Evolutionary conservation across 2,797 vertebrate genomes (phyloP).

Genomic region (Sebastes diploproa): DNA sequence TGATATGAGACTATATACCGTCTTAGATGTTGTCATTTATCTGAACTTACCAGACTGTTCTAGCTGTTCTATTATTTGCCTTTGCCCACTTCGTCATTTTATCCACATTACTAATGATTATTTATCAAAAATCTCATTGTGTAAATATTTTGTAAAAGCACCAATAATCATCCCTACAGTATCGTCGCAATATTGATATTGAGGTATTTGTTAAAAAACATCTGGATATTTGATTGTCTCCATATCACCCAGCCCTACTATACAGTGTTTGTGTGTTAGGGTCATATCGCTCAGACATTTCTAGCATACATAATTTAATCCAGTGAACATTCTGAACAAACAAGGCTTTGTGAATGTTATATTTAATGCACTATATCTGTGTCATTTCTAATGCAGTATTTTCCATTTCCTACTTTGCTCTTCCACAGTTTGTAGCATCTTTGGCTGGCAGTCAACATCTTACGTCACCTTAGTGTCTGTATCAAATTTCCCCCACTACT

Average conservation of each 20-base stretch:
- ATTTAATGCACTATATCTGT: neutral
- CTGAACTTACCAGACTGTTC: no score
- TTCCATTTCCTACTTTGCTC: neutral
- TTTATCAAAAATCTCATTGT: no score
- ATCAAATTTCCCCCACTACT: conserved; percentile 37
- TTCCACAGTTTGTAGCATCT: neutral
- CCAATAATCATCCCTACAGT: no score
- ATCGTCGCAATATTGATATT: no score
- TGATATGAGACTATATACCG: no score
- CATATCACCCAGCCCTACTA: neutral
- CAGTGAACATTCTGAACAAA: neutral
- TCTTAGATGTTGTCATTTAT: no score
- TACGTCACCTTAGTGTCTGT: neutral
- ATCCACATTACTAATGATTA: no score
- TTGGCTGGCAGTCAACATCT: neutral
- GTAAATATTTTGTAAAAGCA: no score
- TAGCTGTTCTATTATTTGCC: no score
- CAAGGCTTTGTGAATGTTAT: neutral
- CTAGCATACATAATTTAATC: neutral
- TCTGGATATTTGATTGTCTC: no score
- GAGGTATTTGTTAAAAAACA: no score
- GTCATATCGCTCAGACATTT: neutral
- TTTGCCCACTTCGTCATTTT: no score
- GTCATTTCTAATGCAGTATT: neutral
- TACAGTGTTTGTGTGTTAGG: neutral